These are phyloP conservation scores for Carollia perspicillata DNA, from an alignment of 2,113 vertebrate species.

Conservation along the genomic window DNA sequence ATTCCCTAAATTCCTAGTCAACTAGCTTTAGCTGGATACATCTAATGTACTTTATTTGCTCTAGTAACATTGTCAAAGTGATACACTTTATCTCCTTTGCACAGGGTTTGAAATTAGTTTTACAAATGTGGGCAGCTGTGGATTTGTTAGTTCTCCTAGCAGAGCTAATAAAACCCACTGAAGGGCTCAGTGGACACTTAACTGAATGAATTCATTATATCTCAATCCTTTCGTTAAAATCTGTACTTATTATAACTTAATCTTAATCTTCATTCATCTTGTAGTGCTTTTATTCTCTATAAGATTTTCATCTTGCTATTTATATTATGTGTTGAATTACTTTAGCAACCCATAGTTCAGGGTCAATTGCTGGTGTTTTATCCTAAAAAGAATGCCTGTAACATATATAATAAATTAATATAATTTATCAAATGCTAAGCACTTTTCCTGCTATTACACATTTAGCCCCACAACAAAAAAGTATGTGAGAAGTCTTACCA, in stretches of 20 bases:
- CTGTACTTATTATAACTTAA: constrained; percentile 23
- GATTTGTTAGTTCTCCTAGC: not conserved
- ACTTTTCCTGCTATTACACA: not conserved
- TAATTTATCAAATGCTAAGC: constrained; percentile 26
- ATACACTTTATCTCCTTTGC: not conserved
- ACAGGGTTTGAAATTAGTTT: constrained; percentile 3
- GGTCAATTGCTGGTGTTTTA: constrained; percentile 12
- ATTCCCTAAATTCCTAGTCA: not conserved
- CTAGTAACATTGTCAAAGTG: not conserved
- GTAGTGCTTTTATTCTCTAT: constrained; percentile 11
- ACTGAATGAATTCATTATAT: not conserved
- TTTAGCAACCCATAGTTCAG: not conserved
- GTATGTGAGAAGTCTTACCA: not conserved
- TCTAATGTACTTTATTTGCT: not conserved
- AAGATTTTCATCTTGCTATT: constrained; percentile 29
- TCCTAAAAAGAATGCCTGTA: constrained; percentile 1
- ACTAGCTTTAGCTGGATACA: not conserved
- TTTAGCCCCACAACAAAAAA: not conserved
- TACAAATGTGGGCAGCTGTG: not conserved
- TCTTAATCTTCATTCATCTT: constrained; percentile 18
- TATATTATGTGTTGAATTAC: constrained; percentile 28
- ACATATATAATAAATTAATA: not conserved
- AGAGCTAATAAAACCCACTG: not conserved
- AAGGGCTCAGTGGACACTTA: not conserved
- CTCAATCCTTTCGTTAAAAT: constrained; percentile 23